Conservation (phyloP, 2,113 vertebrate species). For the Dromiciops gliroides region DNA sequence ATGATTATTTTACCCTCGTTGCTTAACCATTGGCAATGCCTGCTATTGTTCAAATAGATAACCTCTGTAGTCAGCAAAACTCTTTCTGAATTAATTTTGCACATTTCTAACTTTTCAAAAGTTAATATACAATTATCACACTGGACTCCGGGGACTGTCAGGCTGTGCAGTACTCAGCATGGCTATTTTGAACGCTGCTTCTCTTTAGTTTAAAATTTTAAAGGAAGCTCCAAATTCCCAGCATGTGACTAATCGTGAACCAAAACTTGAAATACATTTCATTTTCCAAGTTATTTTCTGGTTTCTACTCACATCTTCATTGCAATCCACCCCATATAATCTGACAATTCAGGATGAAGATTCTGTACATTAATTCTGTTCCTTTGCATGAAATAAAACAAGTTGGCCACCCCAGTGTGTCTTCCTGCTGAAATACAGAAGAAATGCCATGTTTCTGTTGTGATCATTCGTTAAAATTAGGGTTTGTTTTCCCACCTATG, state of each 20-base stretch:
- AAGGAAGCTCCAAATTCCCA: constrained; percentile 44
- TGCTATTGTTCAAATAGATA: constrained; percentile 12
- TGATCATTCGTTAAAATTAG: constrained; percentile 42
- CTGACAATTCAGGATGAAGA: constrained; percentile 47
- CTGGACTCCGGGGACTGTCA: neutral
- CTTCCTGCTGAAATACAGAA: constrained; percentile 60
- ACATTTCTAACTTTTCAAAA: neutral
- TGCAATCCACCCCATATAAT: constrained; percentile 33
- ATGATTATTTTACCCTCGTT: constrained; percentile 24
- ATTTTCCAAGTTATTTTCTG: constrained; percentile 28
- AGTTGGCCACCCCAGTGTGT: constrained; percentile 54
- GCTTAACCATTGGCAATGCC: constrained; percentile 18
- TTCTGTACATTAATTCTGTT: constrained; percentile 50
- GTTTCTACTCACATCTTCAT: constrained; percentile 27
- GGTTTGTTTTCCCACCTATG: constrained; percentile 53
- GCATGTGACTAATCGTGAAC: constrained; percentile 13
- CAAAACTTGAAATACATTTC: constrained; percentile 1
- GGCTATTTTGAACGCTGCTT: neutral
- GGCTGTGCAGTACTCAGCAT: neutral
- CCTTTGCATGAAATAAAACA: constrained; percentile 27
- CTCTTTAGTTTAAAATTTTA: constrained; percentile 10
- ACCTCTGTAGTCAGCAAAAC: constrained; percentile 3
- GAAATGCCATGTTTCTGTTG: constrained; percentile 48
- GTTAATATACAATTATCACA: neutral
- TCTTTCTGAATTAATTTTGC: constrained; percentile 10